Evolutionary conservation across 1,140 invertebrate genomes (phyloP), one percentile per base, ranked within the genome.

Genomic region (Drosophila persimilis): DNA sequence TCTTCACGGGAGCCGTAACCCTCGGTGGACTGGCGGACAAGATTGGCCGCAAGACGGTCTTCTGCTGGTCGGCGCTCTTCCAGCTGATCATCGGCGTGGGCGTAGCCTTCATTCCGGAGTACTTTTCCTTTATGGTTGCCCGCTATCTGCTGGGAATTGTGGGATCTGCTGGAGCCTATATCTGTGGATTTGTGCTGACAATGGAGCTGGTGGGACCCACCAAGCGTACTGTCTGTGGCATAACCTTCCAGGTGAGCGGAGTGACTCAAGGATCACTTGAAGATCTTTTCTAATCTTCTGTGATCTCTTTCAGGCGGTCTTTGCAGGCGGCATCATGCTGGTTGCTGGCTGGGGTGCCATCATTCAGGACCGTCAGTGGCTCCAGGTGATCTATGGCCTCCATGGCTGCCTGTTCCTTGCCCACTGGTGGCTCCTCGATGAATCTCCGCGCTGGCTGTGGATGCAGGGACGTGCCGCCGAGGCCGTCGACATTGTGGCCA

Each of bases 1-100:
- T 97, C 8, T 96, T 98, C 51, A 93, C 95, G 5, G 97, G 97
- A 4, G 96, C 97, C 5, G 94, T 98, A 1, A 93, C 95, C 0
- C 92, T 98, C n/a, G 97, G 97, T 7, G 95, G 95, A 15, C 90
- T 98, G 76, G 96, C 97, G 0, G 98, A 99, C 86, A 97, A 95
- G 92, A 95, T 95, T 72, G 97, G 97, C 0, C 93, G 97, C 6
- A 97, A 97, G 89, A 94, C 93, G 1, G 94, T 97, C 58, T 96
- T 97, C 78, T 96, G 95, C 77, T 93, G 95, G 91, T 95, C 95
- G 7, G 94, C 94, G 0, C 91, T 95, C 2, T 80, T 96, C 2
- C 95, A 97, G 76, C 80, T 96, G 29, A 91, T 96, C 22, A 91
- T 96, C 3, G 95, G 95, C 2, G 93, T 97, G 20, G 89, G 92